phyloP scores from a whole-genome alignment of 2,113 vertebrate genomes.

The Gila orcuttii region DNA sequence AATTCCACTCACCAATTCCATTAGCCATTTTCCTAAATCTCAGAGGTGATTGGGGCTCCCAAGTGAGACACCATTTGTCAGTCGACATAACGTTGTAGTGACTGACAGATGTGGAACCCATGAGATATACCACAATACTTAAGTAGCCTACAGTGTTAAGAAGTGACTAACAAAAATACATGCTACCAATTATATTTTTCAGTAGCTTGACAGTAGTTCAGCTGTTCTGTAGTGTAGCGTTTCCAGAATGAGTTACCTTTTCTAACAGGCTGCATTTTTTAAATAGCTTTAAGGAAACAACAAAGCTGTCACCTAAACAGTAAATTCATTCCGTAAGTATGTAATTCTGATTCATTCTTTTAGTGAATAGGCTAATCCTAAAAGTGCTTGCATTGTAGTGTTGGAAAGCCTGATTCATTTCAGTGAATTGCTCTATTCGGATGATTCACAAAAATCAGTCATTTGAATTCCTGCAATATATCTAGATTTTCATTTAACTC shows the following conservation, averaged over 20 bases:
- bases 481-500: no score
- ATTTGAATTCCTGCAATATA: no score
- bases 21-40: no score
- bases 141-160: background rate
- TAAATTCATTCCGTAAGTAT: no score
- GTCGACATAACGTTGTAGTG: no score
- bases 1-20: no score
- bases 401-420: background rate
- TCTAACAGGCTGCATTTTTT: background rate
- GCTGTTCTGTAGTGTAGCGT: background rate
- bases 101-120: background rate
- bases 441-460: no score
- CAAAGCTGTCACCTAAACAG: background rate
- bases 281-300: background rate
- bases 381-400: background rate
- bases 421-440: background rate
- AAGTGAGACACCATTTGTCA: no score
- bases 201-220: background rate
- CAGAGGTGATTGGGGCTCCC: no score
- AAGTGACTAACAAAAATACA: background rate
- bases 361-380: background rate
- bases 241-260: background rate
- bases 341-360: background rate
- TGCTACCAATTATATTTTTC: no score
- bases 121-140: background rate